Conservation (phyloP, 1,140 invertebrate genomes). For the Asbolus verrucosus region DNA sequence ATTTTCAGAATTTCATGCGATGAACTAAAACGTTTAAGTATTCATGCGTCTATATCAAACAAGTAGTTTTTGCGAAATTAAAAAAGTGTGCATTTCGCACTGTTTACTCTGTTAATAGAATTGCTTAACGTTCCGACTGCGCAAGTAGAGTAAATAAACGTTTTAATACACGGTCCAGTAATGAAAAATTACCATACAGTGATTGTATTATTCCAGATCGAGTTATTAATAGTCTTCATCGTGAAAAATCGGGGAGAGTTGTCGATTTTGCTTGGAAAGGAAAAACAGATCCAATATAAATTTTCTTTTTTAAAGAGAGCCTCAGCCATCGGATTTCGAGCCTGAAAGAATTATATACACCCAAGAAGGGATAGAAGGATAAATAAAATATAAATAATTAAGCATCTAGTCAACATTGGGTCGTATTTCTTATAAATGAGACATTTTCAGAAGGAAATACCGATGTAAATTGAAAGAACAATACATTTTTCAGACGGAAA, state of each 20-base stretch:
- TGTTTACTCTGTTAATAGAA: slow-evolving; percentile 9
- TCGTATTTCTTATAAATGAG: slow-evolving; percentile 33
- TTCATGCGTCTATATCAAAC: slow-evolving; percentile 1
- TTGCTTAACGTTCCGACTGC: slow-evolving; percentile 9
- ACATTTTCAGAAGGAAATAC: slow-evolving; percentile 19
- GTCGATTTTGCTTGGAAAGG: slow-evolving; percentile 9
- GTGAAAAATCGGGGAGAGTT: not conserved
- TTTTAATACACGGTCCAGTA: slow-evolving; percentile 11
- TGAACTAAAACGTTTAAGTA: not conserved
- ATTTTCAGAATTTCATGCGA: slow-evolving; percentile 21
- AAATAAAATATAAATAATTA: slow-evolving; percentile 47
- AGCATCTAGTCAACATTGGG: slow-evolving; percentile 31
- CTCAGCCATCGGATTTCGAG: slow-evolving; percentile 28
- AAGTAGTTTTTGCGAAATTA: slow-evolving; percentile 26
- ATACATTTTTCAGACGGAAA: slow-evolving; percentile 24
- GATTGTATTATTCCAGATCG: slow-evolving; percentile 8
- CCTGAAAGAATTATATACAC: slow-evolving; percentile 40
- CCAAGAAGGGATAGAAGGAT: slow-evolving; percentile 40
- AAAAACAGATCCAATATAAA: slow-evolving; percentile 34
- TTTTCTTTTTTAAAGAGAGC: slow-evolving; percentile 29
- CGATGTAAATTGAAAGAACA: slow-evolving; percentile 25
- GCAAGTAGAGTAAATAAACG: slow-evolving; percentile 18
- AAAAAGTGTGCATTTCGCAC: slow-evolving; percentile 11
- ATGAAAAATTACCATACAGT: not conserved
- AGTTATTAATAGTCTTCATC: slow-evolving; percentile 10